A percentile compares a stretch with the other conserved stretches of the same genome.
Conservation (phyloP, 2,797 vertebrate genomes). For the Parambassis ranga region DNA sequence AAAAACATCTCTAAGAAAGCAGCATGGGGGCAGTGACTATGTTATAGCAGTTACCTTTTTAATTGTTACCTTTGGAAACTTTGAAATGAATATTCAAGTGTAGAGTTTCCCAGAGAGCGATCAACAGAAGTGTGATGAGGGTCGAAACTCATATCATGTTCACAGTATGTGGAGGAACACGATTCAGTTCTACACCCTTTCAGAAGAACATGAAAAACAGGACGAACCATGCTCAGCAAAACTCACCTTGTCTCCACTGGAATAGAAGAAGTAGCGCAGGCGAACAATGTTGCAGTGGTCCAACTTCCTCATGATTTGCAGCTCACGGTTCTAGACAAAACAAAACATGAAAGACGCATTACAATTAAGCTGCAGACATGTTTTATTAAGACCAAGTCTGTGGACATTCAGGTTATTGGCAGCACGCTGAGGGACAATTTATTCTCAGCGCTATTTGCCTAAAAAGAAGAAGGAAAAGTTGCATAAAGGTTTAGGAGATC, state of each 20-base stretch:
- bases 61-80: no score
- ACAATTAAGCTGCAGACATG: not conserved
- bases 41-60: no score
- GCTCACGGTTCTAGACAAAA: constrained; percentile 88
- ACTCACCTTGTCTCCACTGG: constrained; percentile 96
- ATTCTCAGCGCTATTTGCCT: not conserved
- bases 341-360: not conserved
- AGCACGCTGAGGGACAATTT: not conserved
- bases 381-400: not conserved
- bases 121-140: no score
- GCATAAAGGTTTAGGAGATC: not conserved
- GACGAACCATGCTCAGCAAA: not conserved
- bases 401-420: not conserved
- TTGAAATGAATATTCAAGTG: no score
- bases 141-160: no score
- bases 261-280: constrained; percentile 99
- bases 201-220: not conserved
- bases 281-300: constrained; percentile 99
- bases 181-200: no score
- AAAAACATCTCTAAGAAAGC: no score
- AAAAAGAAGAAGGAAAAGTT: not conserved
- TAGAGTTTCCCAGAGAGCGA: no score
- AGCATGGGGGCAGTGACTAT: no score
- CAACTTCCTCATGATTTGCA: constrained; percentile 97
- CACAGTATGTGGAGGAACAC: no score